A percentile compares a stretch with the other conserved stretches of the same genome.
These are phyloP conservation scores for Hydriomena furcata DNA, from an alignment of 2,888 invertebrate genomes.

Conservation along the genomic window DNA sequence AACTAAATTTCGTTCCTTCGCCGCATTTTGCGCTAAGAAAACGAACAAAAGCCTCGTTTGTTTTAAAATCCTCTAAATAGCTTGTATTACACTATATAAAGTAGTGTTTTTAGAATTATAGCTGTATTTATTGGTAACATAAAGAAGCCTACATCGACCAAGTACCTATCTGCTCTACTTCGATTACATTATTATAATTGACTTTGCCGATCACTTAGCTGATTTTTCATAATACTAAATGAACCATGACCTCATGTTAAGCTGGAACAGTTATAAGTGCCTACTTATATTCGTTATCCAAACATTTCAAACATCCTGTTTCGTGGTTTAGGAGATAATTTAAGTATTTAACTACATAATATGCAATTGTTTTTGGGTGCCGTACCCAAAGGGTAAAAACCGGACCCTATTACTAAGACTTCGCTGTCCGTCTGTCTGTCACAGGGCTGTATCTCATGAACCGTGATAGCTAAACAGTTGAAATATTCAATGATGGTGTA, in stretches of 20 bases:
- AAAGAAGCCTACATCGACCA: constrained; percentile 6
- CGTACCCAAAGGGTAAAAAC: no score
- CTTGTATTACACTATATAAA: no score
- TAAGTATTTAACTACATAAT: neutral
- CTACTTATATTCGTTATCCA: constrained; percentile 3
- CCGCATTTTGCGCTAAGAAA: no score
- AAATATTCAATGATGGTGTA: no score
- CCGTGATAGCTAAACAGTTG: no score
- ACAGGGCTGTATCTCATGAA: no score
- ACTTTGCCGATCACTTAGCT: constrained; percentile 38
- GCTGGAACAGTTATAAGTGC: constrained; percentile 8
- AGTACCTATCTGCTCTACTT: constrained; percentile 5
- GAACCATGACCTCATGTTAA: constrained; percentile 35
- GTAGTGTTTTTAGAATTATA: constrained; percentile 17
- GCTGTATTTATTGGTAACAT: constrained; percentile 17
- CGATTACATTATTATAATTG: constrained; percentile 30
- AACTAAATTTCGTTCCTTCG: no score
- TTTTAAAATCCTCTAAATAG: no score
- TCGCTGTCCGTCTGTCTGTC: no score
- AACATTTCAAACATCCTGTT: constrained; percentile 21
- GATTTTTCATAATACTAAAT: constrained; percentile 33
- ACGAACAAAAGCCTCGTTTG: no score
- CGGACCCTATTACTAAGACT: no score
- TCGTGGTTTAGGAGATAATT: constrained; percentile 26
- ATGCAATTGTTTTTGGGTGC: neutral